These are phyloP conservation scores for Setophaga petechia DNA, from an alignment of 2,113 vertebrate genomes.

Conservation along the genomic window DNA sequence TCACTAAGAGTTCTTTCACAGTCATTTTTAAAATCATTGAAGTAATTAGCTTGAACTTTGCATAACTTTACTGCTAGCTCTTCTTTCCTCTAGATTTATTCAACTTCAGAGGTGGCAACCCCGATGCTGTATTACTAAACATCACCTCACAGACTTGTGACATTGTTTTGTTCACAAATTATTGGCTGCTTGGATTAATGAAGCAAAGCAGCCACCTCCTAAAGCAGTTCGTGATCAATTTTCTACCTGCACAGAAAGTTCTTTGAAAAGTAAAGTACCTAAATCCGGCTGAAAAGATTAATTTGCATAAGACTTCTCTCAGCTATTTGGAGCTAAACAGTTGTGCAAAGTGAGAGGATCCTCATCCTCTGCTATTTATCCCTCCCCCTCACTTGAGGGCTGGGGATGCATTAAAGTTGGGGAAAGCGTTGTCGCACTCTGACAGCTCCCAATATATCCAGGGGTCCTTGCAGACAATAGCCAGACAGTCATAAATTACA, in stretches of 20 bases:
- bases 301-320: background rate
- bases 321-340: background rate
- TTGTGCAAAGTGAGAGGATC: background rate
- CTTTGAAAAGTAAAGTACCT: background rate
- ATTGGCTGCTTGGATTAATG: background rate
- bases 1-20: background rate
- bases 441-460: background rate
- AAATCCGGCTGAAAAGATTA: background rate
- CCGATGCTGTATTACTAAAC: background rate
- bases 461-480: background rate
- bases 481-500: slow-evolving; percentile 6
- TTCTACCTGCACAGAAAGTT: background rate
- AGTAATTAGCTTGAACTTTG: background rate
- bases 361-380: background rate
- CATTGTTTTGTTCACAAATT: background rate
- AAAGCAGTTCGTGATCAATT: background rate
- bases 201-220: background rate
- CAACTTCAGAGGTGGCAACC: background rate
- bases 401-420: background rate
- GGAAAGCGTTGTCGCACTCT: background rate
- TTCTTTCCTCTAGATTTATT: background rate
- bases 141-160: background rate
- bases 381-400: background rate
- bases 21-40: background rate
- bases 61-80: background rate